Conservation (phyloP, 2,888 invertebrate genomes). For the Pedicia rivosa region DNA sequence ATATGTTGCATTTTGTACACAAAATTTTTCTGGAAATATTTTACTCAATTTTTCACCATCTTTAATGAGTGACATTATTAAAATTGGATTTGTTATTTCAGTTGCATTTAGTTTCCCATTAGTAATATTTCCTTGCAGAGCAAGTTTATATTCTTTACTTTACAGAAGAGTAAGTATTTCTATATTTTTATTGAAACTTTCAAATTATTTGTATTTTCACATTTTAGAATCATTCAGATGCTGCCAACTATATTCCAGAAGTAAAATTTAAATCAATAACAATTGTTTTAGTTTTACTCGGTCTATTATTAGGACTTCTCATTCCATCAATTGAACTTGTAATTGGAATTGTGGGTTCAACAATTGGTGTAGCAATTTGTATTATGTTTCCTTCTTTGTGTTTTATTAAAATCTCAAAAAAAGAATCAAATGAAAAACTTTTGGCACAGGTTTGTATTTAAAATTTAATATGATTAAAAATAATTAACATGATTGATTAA, state of each 20-base stretch:
- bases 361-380: conserved; percentile 87
- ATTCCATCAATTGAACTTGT: conserved; percentile 92
- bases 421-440: conserved; percentile 67
- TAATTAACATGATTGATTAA: too few species aligned
- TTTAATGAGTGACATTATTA: conserved; percentile 72
- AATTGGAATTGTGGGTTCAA: conserved; percentile 85
- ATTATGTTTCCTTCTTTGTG: conserved; percentile 84
- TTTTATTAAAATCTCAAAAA: conserved; percentile 69
- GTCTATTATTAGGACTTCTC: conserved; percentile 65
- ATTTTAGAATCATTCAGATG: conserved; percentile 30
- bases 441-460: conserved; percentile 51
- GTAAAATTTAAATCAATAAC: conserved; percentile 71
- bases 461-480: conserved; percentile 1
- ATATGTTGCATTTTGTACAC: conserved; percentile 67
- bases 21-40: conserved; percentile 74
- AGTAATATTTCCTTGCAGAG: conserved; percentile 90
- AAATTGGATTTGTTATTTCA: conserved; percentile 87
- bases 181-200: conserved; percentile 4
- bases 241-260: conserved; percentile 65
- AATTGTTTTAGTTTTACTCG: conserved; percentile 53
- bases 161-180: conserved; percentile 53
- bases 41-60: conserved; percentile 73
- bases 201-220: conserved; percentile 4
- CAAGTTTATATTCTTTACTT: conserved; percentile 80
- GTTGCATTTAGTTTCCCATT: conserved; percentile 94